These are phyloP conservation scores for Acanthoscelides obtectus DNA, from an alignment of 2,888 invertebrate species.

Conservation along the genomic window DNA sequence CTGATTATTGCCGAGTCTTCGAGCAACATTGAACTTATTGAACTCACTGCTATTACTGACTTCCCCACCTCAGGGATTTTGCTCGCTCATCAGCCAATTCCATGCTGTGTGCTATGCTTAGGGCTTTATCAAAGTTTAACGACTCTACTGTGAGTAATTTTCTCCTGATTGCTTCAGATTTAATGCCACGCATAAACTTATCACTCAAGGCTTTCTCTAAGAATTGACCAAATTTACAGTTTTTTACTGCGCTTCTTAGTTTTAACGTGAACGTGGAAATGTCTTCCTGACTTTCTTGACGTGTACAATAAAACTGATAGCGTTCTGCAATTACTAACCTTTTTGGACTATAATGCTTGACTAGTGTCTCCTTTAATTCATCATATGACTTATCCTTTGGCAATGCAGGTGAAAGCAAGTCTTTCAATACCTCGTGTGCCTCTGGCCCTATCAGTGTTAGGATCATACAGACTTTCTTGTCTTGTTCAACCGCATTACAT, in stretches of 20 bases:
- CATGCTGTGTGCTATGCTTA: slow-evolving; percentile 1
- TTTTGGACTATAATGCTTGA: slow-evolving; percentile 21
- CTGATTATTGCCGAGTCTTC: not conserved
- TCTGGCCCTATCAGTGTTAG: slow-evolving; percentile 26
- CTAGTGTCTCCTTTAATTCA: slow-evolving; percentile 17
- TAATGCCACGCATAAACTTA: slow-evolving; percentile 8
- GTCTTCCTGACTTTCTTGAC: slow-evolving; percentile 21
- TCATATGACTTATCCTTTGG: slow-evolving; percentile 17
- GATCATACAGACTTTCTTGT: slow-evolving; percentile 23
- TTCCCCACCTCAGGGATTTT: slow-evolving; percentile 7
- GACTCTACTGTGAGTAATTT: slow-evolving; percentile 15
- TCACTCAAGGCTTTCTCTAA: slow-evolving; percentile 20
- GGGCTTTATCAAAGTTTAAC: slow-evolving; percentile 7
- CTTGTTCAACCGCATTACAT: slow-evolving; percentile 20
- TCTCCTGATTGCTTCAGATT: slow-evolving; percentile 6
- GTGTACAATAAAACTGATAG: slow-evolving; percentile 27
- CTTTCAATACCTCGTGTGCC: slow-evolving; percentile 22
- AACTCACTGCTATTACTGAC: too few species aligned
- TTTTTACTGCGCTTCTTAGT: slow-evolving; percentile 24
- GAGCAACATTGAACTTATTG: too few species aligned
- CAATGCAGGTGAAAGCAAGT: slow-evolving; percentile 17
- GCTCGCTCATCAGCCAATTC: slow-evolving; percentile 10
- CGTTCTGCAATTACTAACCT: slow-evolving; percentile 26
- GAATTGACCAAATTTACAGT: slow-evolving; percentile 6
- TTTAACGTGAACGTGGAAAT: slow-evolving; percentile 9